Evolutionary conservation across 1,140 invertebrate species (phyloP).

Genomic region (Polypedilum vanderplanki): DNA sequence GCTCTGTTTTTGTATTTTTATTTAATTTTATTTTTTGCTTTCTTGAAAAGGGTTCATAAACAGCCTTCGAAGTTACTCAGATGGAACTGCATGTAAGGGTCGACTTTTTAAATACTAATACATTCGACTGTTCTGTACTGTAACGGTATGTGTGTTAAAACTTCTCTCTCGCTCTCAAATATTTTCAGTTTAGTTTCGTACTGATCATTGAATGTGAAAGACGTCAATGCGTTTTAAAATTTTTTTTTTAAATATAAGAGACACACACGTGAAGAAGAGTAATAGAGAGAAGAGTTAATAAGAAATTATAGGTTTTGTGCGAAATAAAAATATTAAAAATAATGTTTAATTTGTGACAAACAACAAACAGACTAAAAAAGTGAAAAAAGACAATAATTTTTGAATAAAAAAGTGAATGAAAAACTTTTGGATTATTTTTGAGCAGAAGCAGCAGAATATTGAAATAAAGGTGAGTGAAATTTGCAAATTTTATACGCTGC

Average conservation of each 20-base stretch:
- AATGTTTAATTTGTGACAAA: background rate
- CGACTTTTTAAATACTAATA: background rate
- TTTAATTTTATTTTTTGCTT: background rate
- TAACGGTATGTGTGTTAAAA: background rate
- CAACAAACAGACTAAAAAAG: background rate
- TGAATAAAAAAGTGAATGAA: background rate
- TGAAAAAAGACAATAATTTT: background rate
- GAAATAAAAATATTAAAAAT: background rate
- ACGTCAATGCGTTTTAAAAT: background rate
- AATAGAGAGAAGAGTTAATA: background rate
- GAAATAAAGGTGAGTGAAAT: background rate
- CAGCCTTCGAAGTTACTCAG: background rate
- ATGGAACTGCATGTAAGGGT: background rate
- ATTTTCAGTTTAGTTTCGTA: background rate
- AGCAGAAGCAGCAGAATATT: too few relatives aligned
- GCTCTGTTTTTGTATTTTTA: background rate
- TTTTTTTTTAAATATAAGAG: background rate
- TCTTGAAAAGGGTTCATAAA: background rate
- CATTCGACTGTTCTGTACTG: background rate
- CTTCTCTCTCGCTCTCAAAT: background rate
- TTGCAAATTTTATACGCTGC: background rate
- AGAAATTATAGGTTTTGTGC: background rate
- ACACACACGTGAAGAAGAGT: background rate
- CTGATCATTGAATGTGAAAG: background rate
- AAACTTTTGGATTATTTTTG: background rate